Evolutionary conservation across 2,888 invertebrate genomes (phyloP).

Genomic region (Mamestra brassicae): DNA sequence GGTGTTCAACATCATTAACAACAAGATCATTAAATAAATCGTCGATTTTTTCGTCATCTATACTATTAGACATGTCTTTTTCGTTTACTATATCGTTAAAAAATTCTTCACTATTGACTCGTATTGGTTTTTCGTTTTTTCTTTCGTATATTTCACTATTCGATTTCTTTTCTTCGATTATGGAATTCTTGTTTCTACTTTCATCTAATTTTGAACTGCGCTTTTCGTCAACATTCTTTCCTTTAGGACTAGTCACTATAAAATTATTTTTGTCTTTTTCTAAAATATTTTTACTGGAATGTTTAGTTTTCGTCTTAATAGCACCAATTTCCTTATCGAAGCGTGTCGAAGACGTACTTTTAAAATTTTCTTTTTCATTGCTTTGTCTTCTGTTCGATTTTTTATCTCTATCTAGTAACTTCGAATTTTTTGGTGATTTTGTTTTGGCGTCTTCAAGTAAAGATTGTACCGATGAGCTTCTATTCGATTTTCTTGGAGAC

Average conservation of each 20-base stretch:
- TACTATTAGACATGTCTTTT: slow-evolving; percentile 76
- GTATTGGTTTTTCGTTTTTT: slow-evolving; percentile 66
- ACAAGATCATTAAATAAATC: slow-evolving; percentile 85
- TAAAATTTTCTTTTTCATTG: slow-evolving; percentile 84
- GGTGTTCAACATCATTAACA: slow-evolving; percentile 73
- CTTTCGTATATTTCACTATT: slow-evolving; percentile 65
- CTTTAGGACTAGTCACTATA: slow-evolving; percentile 85
- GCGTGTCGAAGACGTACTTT: slow-evolving; percentile 76
- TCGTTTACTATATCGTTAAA: slow-evolving; percentile 83
- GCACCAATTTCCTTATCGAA: slow-evolving; percentile 88
- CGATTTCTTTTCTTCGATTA: slow-evolving; percentile 75
- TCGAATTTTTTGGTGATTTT: slow-evolving; percentile 81
- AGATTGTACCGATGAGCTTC: slow-evolving; percentile 87
- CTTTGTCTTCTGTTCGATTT: slow-evolving; percentile 78
- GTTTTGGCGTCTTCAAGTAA: slow-evolving; percentile 83
- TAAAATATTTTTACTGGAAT: slow-evolving; percentile 89
- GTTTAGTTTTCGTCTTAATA: slow-evolving; percentile 89
- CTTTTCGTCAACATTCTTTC: slow-evolving; percentile 80
- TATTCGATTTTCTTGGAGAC: slow-evolving; percentile 80
- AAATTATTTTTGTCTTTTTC: slow-evolving; percentile 88
- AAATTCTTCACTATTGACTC: slow-evolving; percentile 81
- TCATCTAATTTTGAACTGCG: slow-evolving; percentile 76
- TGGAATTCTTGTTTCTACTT: slow-evolving; percentile 70
- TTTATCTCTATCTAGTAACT: slow-evolving; percentile 87
- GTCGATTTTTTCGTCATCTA: slow-evolving; percentile 83